Conservation (phyloP, 2,888 invertebrate genomes). For the Phyllotreta striolata region DNA sequence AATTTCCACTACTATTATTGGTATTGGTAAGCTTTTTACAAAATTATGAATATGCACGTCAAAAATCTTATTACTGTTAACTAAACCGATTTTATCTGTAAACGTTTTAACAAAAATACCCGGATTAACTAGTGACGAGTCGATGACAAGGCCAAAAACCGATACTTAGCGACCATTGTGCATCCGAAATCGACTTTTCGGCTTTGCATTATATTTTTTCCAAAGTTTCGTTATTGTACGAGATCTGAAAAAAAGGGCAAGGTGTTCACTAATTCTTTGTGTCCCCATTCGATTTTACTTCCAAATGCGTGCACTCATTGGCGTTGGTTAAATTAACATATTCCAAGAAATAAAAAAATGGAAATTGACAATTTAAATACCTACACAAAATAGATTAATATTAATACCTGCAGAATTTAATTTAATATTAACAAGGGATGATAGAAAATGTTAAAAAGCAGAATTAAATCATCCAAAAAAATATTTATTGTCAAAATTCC, state of each 20-base stretch:
- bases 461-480: too few relatives aligned
- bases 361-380: too few relatives aligned
- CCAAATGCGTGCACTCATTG: conserved; percentile 17
- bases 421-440: too few relatives aligned
- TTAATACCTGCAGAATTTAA: too few relatives aligned
- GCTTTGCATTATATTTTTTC: conserved; percentile 46
- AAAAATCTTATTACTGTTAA: conserved; percentile 13
- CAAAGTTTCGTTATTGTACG: conserved; percentile 35
- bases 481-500: too few relatives aligned
- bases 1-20: too few relatives aligned
- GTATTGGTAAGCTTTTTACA: too few relatives aligned
- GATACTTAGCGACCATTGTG: conserved; percentile 42
- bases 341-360: not conserved
- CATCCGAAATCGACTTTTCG: conserved; percentile 50
- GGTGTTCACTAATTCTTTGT: conserved; percentile 38
- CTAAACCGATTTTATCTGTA: conserved; percentile 33
- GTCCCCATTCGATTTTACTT: conserved; percentile 33
- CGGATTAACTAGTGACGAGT: conserved; percentile 45
- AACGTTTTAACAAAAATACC: conserved; percentile 29
- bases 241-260: conserved; percentile 35
- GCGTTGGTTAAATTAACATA: conserved; percentile 10
- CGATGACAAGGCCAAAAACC: conserved; percentile 46
- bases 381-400: too few relatives aligned
- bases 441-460: too few relatives aligned
- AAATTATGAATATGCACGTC: conserved; percentile 11